Evolutionary conservation across 1,140 invertebrate species (phyloP).

Genomic region (Antheraea pernyi): DNA sequence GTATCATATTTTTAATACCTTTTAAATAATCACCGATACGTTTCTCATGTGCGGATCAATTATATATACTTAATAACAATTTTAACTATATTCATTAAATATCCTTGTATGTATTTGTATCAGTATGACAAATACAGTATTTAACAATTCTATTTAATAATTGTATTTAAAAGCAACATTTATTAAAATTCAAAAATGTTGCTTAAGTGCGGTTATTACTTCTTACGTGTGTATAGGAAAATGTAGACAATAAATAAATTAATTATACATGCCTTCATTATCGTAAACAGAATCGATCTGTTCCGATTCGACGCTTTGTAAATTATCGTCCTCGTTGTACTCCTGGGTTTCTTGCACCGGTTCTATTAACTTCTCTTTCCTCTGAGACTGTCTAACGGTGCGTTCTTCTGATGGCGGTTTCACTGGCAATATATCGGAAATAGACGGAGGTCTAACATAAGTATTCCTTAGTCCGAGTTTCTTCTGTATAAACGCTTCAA

Average conservation of each 20-base stretch:
- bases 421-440: conserved; percentile 81
- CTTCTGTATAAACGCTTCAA: conserved; percentile 84
- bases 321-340: conserved; percentile 64
- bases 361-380: conserved; percentile 22
- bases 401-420: conserved; percentile 47
- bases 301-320: conserved; percentile 84
- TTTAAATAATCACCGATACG: no score
- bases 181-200: neutral
- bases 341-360: conserved; percentile 17
- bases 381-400: conserved; percentile 29
- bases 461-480: conserved; percentile 77
- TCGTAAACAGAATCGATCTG: conserved; percentile 77
- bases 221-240: neutral
- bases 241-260: neutral
- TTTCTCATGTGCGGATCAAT: no score
- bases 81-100: no score
- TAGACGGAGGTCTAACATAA: conserved; percentile 77
- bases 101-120: no score
- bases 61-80: no score
- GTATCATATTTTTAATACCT: no score
- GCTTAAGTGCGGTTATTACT: neutral
- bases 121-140: no score
- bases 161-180: no score
- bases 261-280: conserved; percentile 48
- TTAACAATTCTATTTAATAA: no score